Conservation (phyloP, 1,140 invertebrate species). For the Aphelenchoides avenae region DNA sequence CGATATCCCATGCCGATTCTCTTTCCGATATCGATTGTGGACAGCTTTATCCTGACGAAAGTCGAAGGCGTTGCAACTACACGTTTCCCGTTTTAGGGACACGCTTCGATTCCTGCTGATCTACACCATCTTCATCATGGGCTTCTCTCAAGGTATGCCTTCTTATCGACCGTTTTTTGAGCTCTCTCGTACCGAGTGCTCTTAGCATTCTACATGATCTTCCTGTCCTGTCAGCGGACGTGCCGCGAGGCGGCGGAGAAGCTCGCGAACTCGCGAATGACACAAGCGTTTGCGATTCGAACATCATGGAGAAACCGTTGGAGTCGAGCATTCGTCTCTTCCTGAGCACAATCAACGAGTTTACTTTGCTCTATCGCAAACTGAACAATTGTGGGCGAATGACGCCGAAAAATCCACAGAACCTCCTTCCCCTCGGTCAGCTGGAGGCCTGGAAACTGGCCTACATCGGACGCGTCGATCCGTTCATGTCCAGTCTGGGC, state of each 20-base stretch:
- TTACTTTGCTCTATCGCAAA: neutral
- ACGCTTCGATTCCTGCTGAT: conserved; percentile 87
- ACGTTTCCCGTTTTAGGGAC: too few species aligned
- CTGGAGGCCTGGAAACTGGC: too few species aligned
- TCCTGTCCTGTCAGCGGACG: conserved; percentile 67
- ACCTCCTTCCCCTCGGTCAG: too few species aligned
- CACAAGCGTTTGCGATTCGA: neutral
- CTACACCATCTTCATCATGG: conserved; percentile 90
- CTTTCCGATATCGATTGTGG: too few species aligned
- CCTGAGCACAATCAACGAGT: neutral
- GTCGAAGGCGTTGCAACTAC: too few species aligned
- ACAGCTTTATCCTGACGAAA: too few species aligned
- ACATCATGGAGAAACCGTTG: neutral
- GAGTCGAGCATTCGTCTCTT: neutral
- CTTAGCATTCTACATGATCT: conserved; percentile 54
- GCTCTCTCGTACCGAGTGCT: too few species aligned
- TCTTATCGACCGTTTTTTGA: too few species aligned
- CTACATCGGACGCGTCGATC: neutral
- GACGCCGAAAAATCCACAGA: too few species aligned
- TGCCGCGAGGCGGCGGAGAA: neutral
- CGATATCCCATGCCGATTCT: too few species aligned
- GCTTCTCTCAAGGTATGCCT: conserved; percentile 96
- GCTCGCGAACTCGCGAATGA: neutral
- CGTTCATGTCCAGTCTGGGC: neutral
- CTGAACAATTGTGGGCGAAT: too few species aligned